Percentiles rank a stretch among this genome's conserved stretches.
Conservation (phyloP, 1,140 invertebrate genomes). For the Akabosia matsudoensis region DNA sequence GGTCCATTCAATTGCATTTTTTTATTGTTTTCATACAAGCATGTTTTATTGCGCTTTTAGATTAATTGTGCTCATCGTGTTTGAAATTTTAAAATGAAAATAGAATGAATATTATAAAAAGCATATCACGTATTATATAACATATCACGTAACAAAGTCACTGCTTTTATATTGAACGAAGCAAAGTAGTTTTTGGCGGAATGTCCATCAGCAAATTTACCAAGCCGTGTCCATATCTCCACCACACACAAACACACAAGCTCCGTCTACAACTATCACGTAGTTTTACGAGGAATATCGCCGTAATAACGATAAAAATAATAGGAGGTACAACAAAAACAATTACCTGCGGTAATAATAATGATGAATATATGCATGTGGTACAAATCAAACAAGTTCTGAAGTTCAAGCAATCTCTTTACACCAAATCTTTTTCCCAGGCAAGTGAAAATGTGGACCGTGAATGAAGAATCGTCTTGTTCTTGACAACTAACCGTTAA, state of each 20-base stretch:
- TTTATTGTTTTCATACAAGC: background rate
- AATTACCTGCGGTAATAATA: background rate
- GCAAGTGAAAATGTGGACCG: background rate
- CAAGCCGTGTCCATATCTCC: background rate
- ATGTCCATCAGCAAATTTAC: too few species aligned
- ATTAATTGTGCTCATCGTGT: slow-evolving; percentile 2
- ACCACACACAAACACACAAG: slow-evolving; percentile 1
- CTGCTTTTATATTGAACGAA: too few species aligned
- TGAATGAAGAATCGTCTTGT: background rate
- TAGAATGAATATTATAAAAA: background rate
- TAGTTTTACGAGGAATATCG: background rate
- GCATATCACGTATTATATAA: background rate
- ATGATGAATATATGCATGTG: slow-evolving; percentile 4
- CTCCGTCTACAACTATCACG: background rate
- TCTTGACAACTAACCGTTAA: slow-evolving; percentile 1
- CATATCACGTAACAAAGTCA: background rate
- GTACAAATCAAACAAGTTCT: slow-evolving; percentile 1
- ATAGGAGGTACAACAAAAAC: background rate
- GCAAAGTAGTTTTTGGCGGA: too few species aligned
- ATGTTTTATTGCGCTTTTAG: slow-evolving; percentile 6
- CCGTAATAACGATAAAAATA: background rate
- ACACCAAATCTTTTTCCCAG: background rate
- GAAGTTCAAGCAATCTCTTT: too few species aligned
- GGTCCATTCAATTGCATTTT: slow-evolving; percentile 5
- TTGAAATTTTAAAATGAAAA: background rate